These are phyloP conservation scores for Jaculus jaculus DNA, from an alignment of 2,113 vertebrate genomes.

Conservation along the genomic window DNA sequence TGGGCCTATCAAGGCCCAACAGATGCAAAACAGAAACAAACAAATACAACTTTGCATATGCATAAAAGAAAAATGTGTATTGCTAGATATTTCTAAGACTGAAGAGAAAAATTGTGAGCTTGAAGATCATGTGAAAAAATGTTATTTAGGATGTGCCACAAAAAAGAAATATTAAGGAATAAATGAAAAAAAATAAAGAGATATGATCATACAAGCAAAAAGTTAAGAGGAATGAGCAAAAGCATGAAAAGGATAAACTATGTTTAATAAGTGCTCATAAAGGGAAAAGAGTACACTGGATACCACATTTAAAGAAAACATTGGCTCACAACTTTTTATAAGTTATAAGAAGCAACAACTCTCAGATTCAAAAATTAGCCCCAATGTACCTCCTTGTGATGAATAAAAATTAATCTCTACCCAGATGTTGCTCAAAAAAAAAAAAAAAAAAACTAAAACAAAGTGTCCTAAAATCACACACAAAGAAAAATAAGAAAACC, in stretches of 20 bases:
- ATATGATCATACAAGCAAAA: background rate
- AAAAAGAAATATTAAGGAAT: background rate
- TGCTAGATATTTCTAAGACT: background rate
- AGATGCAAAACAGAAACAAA: background rate
- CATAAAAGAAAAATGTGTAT: background rate
- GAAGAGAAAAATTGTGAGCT: background rate
- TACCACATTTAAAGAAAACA: background rate
- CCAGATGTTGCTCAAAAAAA: too few relatives aligned
- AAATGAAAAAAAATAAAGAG: background rate
- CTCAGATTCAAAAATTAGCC: background rate
- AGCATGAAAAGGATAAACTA: background rate
- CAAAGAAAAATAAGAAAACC: background rate
- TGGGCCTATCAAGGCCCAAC: too few relatives aligned
- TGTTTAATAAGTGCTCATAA: background rate
- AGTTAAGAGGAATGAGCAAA: background rate
- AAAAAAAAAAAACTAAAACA: too few relatives aligned
- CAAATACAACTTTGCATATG: background rate
- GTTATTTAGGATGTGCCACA: background rate
- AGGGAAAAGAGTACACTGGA: background rate
- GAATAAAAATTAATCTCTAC: background rate
- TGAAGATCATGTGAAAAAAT: too few relatives aligned
- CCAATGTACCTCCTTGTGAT: background rate
- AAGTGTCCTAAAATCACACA: background rate
- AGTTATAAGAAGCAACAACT: background rate
- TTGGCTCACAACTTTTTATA: background rate